Base-by-base conservation (phyloP, 2,888 invertebrate species). In the Syritta pipiens region DNA sequence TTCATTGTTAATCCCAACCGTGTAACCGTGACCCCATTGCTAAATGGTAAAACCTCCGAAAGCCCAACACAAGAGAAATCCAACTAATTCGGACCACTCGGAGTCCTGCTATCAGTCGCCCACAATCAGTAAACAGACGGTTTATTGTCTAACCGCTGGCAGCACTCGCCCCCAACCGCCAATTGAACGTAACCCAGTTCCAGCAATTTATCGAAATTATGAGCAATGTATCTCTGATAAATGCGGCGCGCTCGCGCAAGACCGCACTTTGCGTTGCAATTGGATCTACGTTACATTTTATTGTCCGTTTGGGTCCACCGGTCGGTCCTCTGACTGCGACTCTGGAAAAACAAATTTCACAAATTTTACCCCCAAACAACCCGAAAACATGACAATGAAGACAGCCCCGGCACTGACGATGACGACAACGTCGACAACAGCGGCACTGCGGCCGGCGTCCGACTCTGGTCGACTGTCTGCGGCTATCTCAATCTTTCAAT, bases 401-500 rank as follows among this genome's bases (percentile, higher is more conserved):
- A 79, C 74, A 67, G 59, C 51, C 40, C 37, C 14, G 46, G 51
- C 19, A 40, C 57, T 32, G 49, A 55, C 26, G 35, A 24, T 5
- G 53, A 51, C 48, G 32, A 48, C 51, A 14, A 51, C 17, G 30
- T 44, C 35, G 42, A 22, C 49, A 30, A 53, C 30, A 19, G 46
- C 26, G 57, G 24, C 37, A 53, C 10, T 32, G 57, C 32, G 30
- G 46, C 53, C 37, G 53, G 22, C 48, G 59, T 63, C 20, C 7
- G 48, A 40, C 67, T 40, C 19, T 24, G 4, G n/a, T n/a, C n/a
- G n/a, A n/a, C 49, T 22, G 19, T 22, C 19, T 60, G 32, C 26
- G 68, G 40, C 62, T 79, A 79, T 81, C 77, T 81, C 68, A 79
- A 79, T 79, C 72, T 68, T 81, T 74, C 69, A 76, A 74, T 81